Conservation (phyloP, 2,797 vertebrate genomes). For the Rhynchonycteris naso region DNA sequence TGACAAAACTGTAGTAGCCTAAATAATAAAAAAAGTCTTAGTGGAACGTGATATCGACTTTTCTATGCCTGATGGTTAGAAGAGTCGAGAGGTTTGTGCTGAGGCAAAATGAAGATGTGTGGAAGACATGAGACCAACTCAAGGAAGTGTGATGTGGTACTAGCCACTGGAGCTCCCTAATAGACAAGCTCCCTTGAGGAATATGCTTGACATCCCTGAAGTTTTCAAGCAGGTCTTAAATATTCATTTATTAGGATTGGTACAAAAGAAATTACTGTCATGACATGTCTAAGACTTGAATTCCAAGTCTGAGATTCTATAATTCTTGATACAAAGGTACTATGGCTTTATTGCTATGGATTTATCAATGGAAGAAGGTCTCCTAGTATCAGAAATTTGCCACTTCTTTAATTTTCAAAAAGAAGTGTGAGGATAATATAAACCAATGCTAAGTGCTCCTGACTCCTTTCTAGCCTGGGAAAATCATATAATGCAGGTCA, state of each 20-base stretch:
- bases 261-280: not conserved
- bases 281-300: not conserved
- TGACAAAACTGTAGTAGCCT: not conserved
- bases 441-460: not conserved
- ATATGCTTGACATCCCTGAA: not conserved
- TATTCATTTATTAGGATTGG: not conserved
- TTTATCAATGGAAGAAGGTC: not conserved
- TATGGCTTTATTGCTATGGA: not conserved
- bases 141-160: not conserved
- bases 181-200: not conserved
- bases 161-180: not conserved
- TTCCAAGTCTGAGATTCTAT: not conserved
- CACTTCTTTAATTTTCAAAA: not conserved
- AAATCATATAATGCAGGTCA: not conserved
- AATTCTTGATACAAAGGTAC: not conserved
- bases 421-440: not conserved
- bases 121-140: not conserved
- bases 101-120: not conserved
- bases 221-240: not conserved
- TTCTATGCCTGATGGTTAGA: not conserved
- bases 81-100: not conserved
- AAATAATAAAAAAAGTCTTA: not conserved
- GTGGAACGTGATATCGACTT: not conserved
- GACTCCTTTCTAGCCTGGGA: not conserved
- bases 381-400: not conserved